Base-by-base conservation (phyloP, 2,113 vertebrate species). In the Acanthisitta chloris region DNA sequence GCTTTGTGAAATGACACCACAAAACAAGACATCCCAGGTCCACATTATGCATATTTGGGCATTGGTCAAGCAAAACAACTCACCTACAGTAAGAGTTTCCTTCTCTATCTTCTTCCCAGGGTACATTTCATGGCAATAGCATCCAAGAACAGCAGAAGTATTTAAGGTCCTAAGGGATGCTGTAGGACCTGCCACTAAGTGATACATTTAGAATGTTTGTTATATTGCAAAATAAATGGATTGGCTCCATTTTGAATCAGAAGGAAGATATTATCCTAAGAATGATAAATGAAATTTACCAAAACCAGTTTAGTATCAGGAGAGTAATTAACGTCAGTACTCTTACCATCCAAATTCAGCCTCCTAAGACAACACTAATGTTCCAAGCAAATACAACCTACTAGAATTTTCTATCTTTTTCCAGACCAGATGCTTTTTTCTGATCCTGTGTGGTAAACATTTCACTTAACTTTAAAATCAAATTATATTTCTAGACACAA, bases 391-490 rank as follows among this genome's bases (percentile, higher is more conserved):
- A 80, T 34, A 88, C 25, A 59, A 69, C n/a, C 31, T 72, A 54
- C 76, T 76, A 78, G 43, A 85, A 82, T 85, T 72, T 72, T 77
- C 25, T 93, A 61, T 52, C 28, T 36, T 93, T 94, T 92, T 65
- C 34, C 24, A 80, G 36, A 46, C 23, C 25, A 48, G 40, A 59
- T 40, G 14, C 3, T 65, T 71, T 84, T 87, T 89, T 51, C 38
- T 46, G 31, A 38, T 59, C 19, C n/a, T 66, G 67, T 64, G 34
- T 83, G 24, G 24, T 73, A 90, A 95, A 73, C 17, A 31, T 72
- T 94, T 94, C 61, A 66, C 29, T 92, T 94, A 59, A 90, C 42
- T 85, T 95, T 49, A 40, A 91, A 70, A 90, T 57, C 64, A 67
- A 90, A 77, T 49, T 54, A 2, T 48, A 79, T 81, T 85, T 92